Conservation (phyloP, 2,888 invertebrate species). For the Sinentomon sp. region DNA sequence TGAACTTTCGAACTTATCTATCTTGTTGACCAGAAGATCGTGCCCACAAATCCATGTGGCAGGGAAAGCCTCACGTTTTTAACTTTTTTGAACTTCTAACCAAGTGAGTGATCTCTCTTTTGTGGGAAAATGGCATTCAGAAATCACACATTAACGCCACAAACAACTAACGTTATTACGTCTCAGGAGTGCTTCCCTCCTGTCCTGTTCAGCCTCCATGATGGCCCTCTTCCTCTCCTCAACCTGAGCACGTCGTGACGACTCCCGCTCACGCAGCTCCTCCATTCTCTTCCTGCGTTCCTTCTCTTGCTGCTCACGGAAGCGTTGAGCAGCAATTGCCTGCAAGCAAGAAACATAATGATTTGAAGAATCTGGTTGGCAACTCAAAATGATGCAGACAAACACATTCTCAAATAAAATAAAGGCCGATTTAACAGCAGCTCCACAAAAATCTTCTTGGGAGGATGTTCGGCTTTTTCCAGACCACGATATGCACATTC, state of each 20-base stretch:
- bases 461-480: too few relatives aligned
- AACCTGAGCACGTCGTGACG: conserved; percentile 33
- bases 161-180: conserved; percentile 33
- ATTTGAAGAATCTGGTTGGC: neutral
- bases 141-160: neutral
- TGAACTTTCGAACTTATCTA: too few relatives aligned
- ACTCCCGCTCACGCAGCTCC: conserved; percentile 48
- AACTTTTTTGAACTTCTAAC: too few relatives aligned
- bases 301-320: conserved; percentile 63
- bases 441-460: too few relatives aligned
- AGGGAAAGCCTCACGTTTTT: too few relatives aligned
- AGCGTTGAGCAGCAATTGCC: conserved; percentile 62
- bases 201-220: conserved; percentile 61
- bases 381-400: too few relatives aligned
- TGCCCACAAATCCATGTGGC: too few relatives aligned
- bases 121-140: neutral
- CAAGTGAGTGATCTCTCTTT: neutral
- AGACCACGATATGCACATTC: too few relatives aligned
- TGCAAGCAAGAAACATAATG: conserved; percentile 8
- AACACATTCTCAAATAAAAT: too few relatives aligned
- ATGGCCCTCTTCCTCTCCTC: conserved; percentile 70
- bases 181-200: conserved; percentile 56
- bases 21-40: too few relatives aligned
- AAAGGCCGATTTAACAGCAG: too few relatives aligned
- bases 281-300: conserved; percentile 54